phyloP scores from a whole-genome alignment of 2,797 vertebrate species.

The Rhinoraja longicauda region DNA sequence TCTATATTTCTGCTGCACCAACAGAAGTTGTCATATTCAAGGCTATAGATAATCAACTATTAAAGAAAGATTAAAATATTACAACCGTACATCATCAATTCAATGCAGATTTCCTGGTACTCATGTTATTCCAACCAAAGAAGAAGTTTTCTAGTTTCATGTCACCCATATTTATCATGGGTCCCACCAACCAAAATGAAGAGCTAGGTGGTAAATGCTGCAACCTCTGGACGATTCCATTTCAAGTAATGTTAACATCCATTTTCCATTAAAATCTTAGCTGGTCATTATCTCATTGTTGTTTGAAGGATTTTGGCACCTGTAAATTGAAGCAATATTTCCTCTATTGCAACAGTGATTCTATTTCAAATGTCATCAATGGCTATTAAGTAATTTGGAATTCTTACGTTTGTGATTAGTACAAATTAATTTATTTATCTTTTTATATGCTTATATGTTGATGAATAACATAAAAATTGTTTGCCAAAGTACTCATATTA shows the following conservation, averaged over 20 bases:
- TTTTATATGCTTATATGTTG: background rate
- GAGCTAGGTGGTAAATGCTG: background rate
- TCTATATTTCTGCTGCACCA: background rate
- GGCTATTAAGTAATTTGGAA: background rate
- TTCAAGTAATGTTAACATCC: background rate
- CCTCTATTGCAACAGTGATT: too few species aligned
- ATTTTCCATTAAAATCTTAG: background rate
- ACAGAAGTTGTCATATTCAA: background rate
- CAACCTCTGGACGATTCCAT: background rate
- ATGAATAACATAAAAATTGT: background rate
- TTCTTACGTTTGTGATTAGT: background rate
- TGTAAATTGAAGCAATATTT: too few species aligned
- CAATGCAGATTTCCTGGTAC: background rate
- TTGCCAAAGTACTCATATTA: background rate
- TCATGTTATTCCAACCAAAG: background rate
- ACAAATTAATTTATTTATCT: background rate
- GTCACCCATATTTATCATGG: background rate
- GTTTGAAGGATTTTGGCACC: background rate
- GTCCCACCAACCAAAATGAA: background rate
- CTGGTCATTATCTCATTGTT: background rate
- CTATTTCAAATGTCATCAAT: too few species aligned
- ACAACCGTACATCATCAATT: background rate
- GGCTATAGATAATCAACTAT: background rate
- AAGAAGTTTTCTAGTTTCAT: background rate
- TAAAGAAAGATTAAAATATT: background rate